These are phyloP conservation scores for Idris sp. DNA, from an alignment of 1,140 invertebrate species.

Conservation along the genomic window DNA sequence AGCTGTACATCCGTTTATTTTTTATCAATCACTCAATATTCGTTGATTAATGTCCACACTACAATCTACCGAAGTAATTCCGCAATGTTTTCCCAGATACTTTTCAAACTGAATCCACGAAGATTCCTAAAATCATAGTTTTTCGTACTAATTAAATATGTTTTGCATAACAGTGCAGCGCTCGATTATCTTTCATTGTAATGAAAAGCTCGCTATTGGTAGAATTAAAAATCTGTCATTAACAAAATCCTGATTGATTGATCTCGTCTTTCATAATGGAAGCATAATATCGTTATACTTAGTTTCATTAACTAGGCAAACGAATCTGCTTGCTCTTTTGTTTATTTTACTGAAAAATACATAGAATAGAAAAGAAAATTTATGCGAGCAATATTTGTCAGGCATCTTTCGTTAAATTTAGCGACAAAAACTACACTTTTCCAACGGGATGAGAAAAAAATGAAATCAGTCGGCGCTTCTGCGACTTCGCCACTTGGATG, in stretches of 20 bases:
- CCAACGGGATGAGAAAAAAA: conserved; percentile 26
- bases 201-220: conserved; percentile 2
- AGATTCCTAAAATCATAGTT: conserved; percentile 16
- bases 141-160: not conserved
- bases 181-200: conserved; percentile 33
- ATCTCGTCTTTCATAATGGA: conserved; percentile 12
- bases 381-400: conserved; percentile 33
- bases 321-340: not conserved
- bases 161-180: conserved; percentile 20
- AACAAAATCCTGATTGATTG: conserved; percentile 30
- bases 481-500: conserved; percentile 43
- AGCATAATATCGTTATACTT: conserved; percentile 8
- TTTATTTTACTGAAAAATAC: conserved; percentile 6
- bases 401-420: conserved; percentile 13
- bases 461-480: conserved; percentile 61
- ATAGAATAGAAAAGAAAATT: conserved; percentile 3
- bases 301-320: conserved; percentile 3
- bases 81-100: not conserved
- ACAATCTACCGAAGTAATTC: conserved; percentile 24
- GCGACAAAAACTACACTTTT: conserved; percentile 37
- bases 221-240: conserved; percentile 13
- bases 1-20: conserved; percentile 50
- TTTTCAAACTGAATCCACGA: conserved; percentile 17
- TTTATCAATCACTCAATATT: conserved; percentile 41
- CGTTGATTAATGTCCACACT: conserved; percentile 47